Base-by-base conservation (phyloP, 2,113 vertebrate species). In the Epinephelus lanceolatus region DNA sequence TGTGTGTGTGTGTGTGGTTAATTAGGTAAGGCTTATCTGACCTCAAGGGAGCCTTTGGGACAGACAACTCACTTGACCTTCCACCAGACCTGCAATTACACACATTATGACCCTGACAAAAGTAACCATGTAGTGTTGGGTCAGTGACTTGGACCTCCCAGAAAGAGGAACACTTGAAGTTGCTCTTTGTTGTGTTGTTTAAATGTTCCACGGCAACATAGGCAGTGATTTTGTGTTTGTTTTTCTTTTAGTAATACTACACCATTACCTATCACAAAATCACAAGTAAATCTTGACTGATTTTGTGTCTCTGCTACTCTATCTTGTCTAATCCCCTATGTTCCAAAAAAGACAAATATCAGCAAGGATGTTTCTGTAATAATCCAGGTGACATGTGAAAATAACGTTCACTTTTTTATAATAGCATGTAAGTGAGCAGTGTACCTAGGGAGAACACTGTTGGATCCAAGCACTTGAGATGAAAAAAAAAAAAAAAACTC, bases 41-140 rank as follows among this genome's bases (percentile, higher is more conserved):
- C 83, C 85, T 73, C 27, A 37, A 75, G 53, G 63, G 52, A 90
- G 63, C 55, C 65, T 70, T 71, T 51, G 76, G 17, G 23, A 78
- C 55, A 63, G 59, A 78, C 86, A 84, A 84, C 33, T 25, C 37
- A 71, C 42, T 67, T 78, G 71, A 84, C 85, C 81, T 81, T 81
- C 23, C 2, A 30, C 17, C 55, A 14, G n/a, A 83, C 30, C 40
- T 66, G 53, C 59, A 75, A 81, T 86, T 76, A 76, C 57, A 19
- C 75, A 61, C 45, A 71, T 55, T 9, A 14, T 78, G 56, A 69
- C 55, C 59, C 27, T 21, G 23, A 45, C 17, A 0, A 74, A 56
- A 71, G 21, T 3, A 37, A 23, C 13, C 6, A 19, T 37, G 68
- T 74, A 19, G 7, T 49, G 45, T 37, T n/a, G 67, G 59, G 49